A percentile compares a stretch with the other conserved stretches of the same genome.
Evolutionary conservation across 2,888 invertebrate species (phyloP).

Genomic region (Drosophila rellima): DNA sequence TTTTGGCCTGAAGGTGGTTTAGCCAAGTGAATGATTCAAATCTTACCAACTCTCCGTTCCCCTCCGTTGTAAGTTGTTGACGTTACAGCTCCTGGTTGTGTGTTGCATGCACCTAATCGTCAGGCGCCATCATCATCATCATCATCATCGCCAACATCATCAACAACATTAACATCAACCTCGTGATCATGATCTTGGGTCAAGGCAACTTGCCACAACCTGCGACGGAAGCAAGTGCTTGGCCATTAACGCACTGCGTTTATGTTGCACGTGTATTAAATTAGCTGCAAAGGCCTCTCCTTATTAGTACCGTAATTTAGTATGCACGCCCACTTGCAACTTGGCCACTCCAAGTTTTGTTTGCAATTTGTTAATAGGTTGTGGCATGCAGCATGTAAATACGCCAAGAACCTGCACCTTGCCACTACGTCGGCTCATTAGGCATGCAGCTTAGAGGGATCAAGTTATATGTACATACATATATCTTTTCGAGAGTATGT

Average conservation of each 20-base stretch:
- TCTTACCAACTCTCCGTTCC: slow-evolving; percentile 48
- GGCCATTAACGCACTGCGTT: slow-evolving; percentile 76
- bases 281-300: slow-evolving; percentile 66
- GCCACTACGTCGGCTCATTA: slow-evolving; percentile 59
- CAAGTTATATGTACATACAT: not conserved
- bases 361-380: slow-evolving; percentile 79
- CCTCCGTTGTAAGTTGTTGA: slow-evolving; percentile 56
- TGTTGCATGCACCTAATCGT: slow-evolving; percentile 79
- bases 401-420: slow-evolving; percentile 34
- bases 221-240: slow-evolving; percentile 47
- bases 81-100: slow-evolving; percentile 36
- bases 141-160: slow-evolving; percentile 16
- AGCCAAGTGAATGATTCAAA: slow-evolving; percentile 78
- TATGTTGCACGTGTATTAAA: slow-evolving; percentile 45
- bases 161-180: not conserved
- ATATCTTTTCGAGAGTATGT: no score
- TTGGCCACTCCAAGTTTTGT: slow-evolving; percentile 68
- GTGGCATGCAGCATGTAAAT: slow-evolving; percentile 81
- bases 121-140: slow-evolving; percentile 69
- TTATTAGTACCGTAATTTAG: slow-evolving; percentile 74
- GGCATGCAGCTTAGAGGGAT: slow-evolving; percentile 49
- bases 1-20: slow-evolving; percentile 59
- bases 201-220: slow-evolving; percentile 58
- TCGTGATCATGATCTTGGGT: slow-evolving; percentile 58
- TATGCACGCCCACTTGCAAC: slow-evolving; percentile 73